Percentiles rank a stretch among this genome's conserved stretches.
Evolutionary conservation across 2,797 vertebrate genomes (phyloP).

Genomic region (Okamejei kenojei): DNA sequence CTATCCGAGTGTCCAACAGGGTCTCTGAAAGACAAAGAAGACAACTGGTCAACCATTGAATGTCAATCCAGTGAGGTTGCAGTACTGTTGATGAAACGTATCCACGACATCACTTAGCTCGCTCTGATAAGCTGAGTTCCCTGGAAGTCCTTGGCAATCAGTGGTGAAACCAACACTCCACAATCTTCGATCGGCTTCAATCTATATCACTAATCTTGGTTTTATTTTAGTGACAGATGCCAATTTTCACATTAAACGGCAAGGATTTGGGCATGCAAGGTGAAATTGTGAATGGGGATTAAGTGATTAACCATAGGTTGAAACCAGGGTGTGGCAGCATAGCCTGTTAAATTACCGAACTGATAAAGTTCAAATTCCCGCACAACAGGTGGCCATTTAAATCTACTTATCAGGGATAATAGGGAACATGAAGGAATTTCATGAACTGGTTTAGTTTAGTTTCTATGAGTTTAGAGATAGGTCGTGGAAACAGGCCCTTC

Average conservation of each 20-base stretch:
- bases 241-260: neutral
- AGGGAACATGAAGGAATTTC: too few species aligned
- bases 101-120: neutral
- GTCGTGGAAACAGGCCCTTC: too few species aligned
- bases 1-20: slow-evolving; percentile 92
- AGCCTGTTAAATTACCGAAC: too few species aligned
- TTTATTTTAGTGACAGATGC: neutral
- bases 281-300: too few species aligned
- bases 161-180: neutral
- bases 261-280: neutral
- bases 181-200: neutral
- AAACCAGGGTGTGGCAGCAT: neutral
- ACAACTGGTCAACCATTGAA: slow-evolving; percentile 40
- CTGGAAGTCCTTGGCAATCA: neutral
- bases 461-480: too few species aligned
- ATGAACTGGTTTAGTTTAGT: too few species aligned
- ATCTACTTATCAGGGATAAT: too few species aligned
- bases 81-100: neutral
- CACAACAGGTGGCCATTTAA: too few species aligned
- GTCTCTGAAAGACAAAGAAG: slow-evolving; percentile 67
- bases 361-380: too few species aligned
- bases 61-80: neutral
- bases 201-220: neutral
- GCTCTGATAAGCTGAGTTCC: neutral
- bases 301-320: neutral